phyloP scores from a whole-genome alignment of 2,113 vertebrate genomes.

The Cynopterus brachyotis region DNA sequence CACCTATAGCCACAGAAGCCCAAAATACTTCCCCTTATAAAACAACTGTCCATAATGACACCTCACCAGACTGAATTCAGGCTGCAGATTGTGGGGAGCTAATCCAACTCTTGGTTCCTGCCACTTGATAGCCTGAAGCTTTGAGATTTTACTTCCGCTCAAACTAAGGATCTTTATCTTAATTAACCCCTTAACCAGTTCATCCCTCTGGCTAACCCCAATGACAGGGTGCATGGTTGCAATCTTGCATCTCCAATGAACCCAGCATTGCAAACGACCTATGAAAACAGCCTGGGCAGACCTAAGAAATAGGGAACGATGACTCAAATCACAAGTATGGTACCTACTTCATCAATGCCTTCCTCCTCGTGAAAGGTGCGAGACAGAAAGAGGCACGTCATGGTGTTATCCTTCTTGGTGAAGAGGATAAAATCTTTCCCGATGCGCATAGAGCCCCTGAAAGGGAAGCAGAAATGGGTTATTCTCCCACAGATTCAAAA shows the following conservation, averaged over 20 bases:
- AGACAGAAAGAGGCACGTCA: conserved; percentile 97
- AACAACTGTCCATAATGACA: neutral
- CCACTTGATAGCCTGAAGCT: neutral
- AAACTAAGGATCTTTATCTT: neutral
- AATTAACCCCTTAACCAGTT: neutral
- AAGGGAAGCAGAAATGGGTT: conserved; percentile 63
- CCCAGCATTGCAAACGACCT: neutral
- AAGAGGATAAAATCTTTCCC: conserved; percentile 99
- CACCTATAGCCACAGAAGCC: neutral
- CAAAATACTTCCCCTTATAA: neutral
- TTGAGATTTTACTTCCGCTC: conserved; percentile 29
- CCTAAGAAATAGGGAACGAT: neutral
- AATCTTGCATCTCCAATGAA: neutral
- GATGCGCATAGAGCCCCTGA: conserved; percentile 97
- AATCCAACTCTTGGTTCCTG: conserved; percentile 19
- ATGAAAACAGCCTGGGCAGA: neutral
- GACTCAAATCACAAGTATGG: neutral
- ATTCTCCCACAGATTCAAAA: conserved; percentile 36
- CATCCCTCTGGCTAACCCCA: neutral
- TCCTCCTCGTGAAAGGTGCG: conserved; percentile 98
- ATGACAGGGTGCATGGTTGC: neutral
- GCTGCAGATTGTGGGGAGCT: neutral
- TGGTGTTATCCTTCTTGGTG: conserved; percentile 92
- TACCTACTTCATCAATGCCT: conserved; percentile 96
- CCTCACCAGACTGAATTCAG: neutral